Conservation (phyloP, 2,113 vertebrate species). For the Cinclus mexicanus region DNA sequence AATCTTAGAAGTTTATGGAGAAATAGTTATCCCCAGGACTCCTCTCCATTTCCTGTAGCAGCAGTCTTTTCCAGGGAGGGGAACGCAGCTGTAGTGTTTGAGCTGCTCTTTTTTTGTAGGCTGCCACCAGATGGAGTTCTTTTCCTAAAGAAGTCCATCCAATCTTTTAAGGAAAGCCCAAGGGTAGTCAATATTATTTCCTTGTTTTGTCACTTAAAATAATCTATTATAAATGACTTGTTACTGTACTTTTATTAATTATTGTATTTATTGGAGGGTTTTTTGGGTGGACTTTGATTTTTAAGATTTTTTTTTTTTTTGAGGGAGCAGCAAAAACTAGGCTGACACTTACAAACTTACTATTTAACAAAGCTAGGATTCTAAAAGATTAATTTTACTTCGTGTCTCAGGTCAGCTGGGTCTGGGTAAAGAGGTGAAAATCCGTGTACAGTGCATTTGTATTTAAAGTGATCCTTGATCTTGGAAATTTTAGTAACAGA, state of each 20-base stretch:
- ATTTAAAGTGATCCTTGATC: not conserved
- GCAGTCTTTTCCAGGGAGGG: not conserved
- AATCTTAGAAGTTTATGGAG: not conserved
- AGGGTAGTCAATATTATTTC: not conserved
- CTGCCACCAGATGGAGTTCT: slow-evolving; percentile 66
- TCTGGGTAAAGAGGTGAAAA: not conserved
- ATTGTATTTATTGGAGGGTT: not conserved
- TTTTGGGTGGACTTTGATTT: not conserved
- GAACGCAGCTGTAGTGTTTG: fast-evolving
- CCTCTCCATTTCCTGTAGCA: not conserved
- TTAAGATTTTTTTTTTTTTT: not conserved
- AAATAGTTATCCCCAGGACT: not conserved
- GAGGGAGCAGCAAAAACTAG: not conserved
- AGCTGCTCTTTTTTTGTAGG: not conserved
- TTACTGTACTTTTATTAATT: not conserved
- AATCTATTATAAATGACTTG: not conserved
- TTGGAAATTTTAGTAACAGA: not conserved
- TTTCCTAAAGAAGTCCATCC: slow-evolving; percentile 34
- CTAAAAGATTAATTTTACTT: not conserved
- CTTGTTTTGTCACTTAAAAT: not conserved
- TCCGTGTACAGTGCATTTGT: not conserved
- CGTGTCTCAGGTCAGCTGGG: not conserved
- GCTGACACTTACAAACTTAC: not conserved
- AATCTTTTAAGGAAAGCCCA: not conserved
- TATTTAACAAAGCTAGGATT: not conserved